These are phyloP conservation scores for Phataginus tetradactyla DNA, from an alignment of 2,797 vertebrate species.

Conservation along the genomic window DNA sequence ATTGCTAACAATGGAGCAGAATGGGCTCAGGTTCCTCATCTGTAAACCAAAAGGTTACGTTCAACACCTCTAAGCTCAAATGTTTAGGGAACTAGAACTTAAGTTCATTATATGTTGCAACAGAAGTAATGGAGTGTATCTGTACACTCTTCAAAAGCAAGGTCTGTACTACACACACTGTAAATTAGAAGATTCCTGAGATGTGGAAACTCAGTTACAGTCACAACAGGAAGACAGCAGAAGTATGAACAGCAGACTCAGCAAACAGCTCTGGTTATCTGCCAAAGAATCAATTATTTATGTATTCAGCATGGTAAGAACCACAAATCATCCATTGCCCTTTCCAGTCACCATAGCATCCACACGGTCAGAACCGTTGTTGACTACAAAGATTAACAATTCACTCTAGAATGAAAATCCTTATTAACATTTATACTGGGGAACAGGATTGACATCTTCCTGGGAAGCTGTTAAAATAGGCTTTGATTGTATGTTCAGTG, in stretches of 20 bases:
- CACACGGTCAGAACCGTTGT: background rate
- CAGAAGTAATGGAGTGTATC: background rate
- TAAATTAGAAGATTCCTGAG: background rate
- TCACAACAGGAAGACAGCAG: background rate
- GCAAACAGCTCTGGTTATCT: constrained; percentile 40
- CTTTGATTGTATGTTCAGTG: constrained; percentile 43
- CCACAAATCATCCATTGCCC: constrained; percentile 30
- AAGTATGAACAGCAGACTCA: constrained; percentile 16
- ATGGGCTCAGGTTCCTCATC: background rate
- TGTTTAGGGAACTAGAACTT: background rate
- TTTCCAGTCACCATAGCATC: background rate
- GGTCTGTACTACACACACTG: background rate
- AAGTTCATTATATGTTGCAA: background rate
- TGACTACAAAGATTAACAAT: constrained; percentile 58
- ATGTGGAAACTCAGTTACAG: background rate
- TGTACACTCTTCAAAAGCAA: background rate
- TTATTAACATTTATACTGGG: constrained; percentile 59
- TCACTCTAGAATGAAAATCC: constrained; percentile 58
- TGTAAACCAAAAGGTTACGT: background rate
- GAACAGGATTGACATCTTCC: constrained; percentile 56
- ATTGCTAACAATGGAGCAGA: background rate
- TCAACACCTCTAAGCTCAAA: background rate
- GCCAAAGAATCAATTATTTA: constrained; percentile 38
- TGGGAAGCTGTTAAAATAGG: constrained; percentile 49
- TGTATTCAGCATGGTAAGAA: background rate